These are phyloP conservation scores for Albula goreensis DNA, from an alignment of 2,113 vertebrate genomes.

Conservation along the genomic window DNA sequence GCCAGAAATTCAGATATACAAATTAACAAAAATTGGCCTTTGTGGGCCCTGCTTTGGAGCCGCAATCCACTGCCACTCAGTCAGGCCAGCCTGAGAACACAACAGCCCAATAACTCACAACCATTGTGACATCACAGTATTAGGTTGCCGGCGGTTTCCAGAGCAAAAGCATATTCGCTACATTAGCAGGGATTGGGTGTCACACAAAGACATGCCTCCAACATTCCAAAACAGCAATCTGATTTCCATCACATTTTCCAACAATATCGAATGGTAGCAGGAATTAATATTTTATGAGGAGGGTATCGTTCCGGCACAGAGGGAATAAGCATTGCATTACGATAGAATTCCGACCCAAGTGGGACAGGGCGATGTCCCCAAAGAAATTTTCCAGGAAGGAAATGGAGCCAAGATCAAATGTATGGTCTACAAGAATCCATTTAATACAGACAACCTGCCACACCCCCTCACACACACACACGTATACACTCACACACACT, in stretches of 20 bases:
- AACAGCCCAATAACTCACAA: neutral
- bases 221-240: neutral
- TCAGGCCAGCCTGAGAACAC: too few relatives aligned
- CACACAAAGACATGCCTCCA: neutral
- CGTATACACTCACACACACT: neutral
- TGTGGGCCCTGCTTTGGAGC: too few relatives aligned
- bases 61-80: too few relatives aligned
- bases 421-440: conserved; percentile 3
- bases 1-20: too few relatives aligned
- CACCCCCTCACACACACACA: neutral
- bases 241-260: neutral
- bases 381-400: conserved; percentile 24
- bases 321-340: conserved; percentile 42
- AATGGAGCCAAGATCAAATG: neutral
- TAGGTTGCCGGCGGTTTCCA: neutral
- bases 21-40: too few relatives aligned
- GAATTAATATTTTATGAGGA: conserved; percentile 62
- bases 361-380: conserved; percentile 32
- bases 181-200: neutral
- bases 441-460: neutral
- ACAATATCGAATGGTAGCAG: conserved; percentile 42
- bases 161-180: neutral
- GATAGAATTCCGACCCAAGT: conserved; percentile 37
- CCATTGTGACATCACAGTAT: neutral
- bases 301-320: conserved; percentile 49